phyloP scores from a whole-genome alignment of 2,113 vertebrate species.

The Lichenostomus cassidix region DNA sequence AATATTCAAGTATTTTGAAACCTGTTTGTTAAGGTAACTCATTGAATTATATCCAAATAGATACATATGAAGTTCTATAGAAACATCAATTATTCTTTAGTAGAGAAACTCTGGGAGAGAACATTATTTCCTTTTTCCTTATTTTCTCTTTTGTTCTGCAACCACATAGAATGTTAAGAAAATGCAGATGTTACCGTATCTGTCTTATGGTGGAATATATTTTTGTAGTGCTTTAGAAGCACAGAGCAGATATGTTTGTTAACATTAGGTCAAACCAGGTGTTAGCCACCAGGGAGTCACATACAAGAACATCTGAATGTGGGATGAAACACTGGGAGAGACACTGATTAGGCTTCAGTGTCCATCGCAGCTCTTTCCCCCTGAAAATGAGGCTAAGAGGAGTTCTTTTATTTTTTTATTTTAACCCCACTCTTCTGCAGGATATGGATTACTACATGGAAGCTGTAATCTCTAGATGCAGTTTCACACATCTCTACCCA shows the following conservation, averaged over 20 bases:
- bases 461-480: not conserved
- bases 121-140: not conserved
- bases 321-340: not conserved
- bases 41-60: not conserved
- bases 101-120: not conserved
- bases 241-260: not conserved
- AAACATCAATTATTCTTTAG: not conserved
- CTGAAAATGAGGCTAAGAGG: not conserved
- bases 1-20: not conserved
- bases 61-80: not conserved
- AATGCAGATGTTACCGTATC: not conserved
- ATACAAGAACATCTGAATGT: not conserved
- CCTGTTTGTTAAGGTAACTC: not conserved
- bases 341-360: not conserved
- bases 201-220: not conserved
- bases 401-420: not conserved
- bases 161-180: not conserved
- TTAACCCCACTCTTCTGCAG: not conserved
- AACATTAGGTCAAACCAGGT: not conserved
- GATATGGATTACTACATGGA: not conserved
- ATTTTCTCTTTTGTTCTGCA: not conserved
- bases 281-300: not conserved
- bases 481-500: too few species aligned
- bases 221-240: not conserved
- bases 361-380: not conserved